Evolutionary conservation across 2,888 invertebrate genomes (phyloP), one percentile per base, ranked within the genome.

Genomic region (Neelides folsomi): DNA sequence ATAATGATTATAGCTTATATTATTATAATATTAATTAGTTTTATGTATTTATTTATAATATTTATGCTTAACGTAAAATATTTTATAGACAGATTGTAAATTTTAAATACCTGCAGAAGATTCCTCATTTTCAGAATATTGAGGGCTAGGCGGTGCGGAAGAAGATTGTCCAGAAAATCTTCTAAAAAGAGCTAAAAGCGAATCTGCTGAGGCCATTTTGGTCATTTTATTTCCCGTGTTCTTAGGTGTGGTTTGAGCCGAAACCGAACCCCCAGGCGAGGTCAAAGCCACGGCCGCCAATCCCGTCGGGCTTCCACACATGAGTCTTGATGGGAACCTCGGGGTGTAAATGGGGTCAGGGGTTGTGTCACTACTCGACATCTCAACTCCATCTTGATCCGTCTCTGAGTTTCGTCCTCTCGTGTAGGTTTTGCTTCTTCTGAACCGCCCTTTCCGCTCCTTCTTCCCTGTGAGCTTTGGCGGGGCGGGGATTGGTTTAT

Each of bases 181-280:
- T 19, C 63, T 52, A 68, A 85, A 83, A 81, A 85, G 83, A 9
- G 83, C 82, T 56, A 84, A 70, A 59, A 85, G 81, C 1, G 84
- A 84, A 70, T 86, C 85, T 9, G 85, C 84, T 66, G 82, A 83
- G 27, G 83, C 79, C 47, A 82, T 81, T 69, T 82, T 83, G 59
- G 79, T 76, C 44, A 75, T 72, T 64, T 52, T 53, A 47, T 55
- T 55, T 10, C 49, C 74, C 72, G 66, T 66, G 40, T 48, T 38
- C 13, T 52, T 43, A 35, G 45, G 42, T 39, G 39, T 49, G 10
- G 43, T 18, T 6, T 35, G 37, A 49, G 20, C 34, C 4, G 49
- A 49, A 5, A 18, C 40, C 15, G 46, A 7, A 12, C 51, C 67
- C 71, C 47, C 55, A 36, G 52, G 49, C 20, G 49, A 46, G 12